Conservation (phyloP, 2,888 invertebrate species). For the Yponomeuta sedellus region DNA sequence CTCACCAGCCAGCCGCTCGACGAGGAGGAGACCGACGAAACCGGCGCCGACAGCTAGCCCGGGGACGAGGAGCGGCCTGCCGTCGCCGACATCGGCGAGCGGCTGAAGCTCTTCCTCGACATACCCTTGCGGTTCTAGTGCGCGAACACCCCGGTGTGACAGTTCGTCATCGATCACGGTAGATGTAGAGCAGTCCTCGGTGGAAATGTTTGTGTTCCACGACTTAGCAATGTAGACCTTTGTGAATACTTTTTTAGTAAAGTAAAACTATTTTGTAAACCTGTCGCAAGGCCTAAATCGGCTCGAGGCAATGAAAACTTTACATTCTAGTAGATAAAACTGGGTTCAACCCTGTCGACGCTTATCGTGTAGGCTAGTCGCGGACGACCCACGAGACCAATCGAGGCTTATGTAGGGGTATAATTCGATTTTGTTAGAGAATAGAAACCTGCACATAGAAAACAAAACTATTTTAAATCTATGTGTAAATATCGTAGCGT, state of each 20-base stretch:
- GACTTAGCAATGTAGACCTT: not conserved
- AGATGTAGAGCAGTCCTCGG: not conserved
- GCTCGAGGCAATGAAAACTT: not conserved
- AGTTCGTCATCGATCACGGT: not conserved
- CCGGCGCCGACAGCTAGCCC: slow-evolving; percentile 73
- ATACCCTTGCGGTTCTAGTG: slow-evolving; percentile 74
- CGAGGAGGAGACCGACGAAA: slow-evolving; percentile 41
- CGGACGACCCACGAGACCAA: slow-evolving; percentile 5
- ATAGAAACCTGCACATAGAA: not conserved
- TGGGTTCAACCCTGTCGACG: not conserved
- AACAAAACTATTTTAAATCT: not conserved
- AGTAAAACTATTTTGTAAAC: not conserved
- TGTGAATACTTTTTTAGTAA: not conserved
- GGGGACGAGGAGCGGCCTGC: slow-evolving; percentile 65
- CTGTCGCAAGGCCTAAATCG: not conserved
- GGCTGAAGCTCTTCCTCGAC: slow-evolving; percentile 75
- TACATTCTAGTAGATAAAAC: not conserved
- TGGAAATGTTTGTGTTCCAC: too few relatives aligned
- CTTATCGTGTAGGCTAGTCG: not conserved
- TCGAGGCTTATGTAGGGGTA: slow-evolving; percentile 1
- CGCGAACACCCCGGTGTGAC: slow-evolving; percentile 19
- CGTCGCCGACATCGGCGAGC: slow-evolving; percentile 73
- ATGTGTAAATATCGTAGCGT: not conserved
- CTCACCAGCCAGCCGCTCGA: slow-evolving; percentile 81
- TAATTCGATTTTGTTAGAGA: slow-evolving; percentile 3